These are phyloP conservation scores for Neosilurus hyrtlii DNA, from an alignment of 2,797 vertebrate species.

Conservation along the genomic window DNA sequence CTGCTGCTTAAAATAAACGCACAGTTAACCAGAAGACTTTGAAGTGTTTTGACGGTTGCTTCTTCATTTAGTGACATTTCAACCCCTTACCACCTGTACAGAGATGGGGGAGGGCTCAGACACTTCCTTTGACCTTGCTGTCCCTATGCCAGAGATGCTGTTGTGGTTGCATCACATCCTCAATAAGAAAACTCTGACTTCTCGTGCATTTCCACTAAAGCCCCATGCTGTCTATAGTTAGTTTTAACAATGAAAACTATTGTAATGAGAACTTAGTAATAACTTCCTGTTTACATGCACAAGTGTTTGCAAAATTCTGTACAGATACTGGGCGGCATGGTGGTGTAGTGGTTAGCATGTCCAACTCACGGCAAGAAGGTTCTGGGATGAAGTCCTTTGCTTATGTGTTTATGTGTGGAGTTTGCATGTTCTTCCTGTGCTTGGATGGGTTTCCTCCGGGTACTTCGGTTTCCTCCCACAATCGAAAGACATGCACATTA, in stretches of 20 bases:
- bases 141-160: conserved; percentile 45
- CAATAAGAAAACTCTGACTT: conserved; percentile 34
- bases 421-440: too few species aligned
- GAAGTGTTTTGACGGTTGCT: conserved; percentile 57
- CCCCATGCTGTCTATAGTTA: not conserved
- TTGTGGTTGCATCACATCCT: conserved; percentile 69
- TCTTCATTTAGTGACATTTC: conserved; percentile 55
- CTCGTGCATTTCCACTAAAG: conserved; percentile 34
- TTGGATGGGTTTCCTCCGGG: too few species aligned
- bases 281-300: not conserved
- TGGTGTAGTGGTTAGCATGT: too few species aligned
- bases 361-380: too few species aligned
- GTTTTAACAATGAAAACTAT: not conserved
- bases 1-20: conserved; percentile 52
- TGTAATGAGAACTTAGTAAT: not conserved
- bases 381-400: too few species aligned
- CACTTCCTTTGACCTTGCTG: conserved; percentile 50
- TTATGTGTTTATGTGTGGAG: too few species aligned
- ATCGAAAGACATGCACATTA: too few species aligned
- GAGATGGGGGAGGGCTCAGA: conserved; percentile 24
- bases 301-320: not conserved
- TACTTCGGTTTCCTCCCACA: too few species aligned
- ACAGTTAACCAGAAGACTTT: conserved; percentile 55
- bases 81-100: conserved; percentile 53
- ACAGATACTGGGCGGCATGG: not conserved